Conservation (phyloP, 2,113 vertebrate species). For the Nyctibius bracteatus region DNA sequence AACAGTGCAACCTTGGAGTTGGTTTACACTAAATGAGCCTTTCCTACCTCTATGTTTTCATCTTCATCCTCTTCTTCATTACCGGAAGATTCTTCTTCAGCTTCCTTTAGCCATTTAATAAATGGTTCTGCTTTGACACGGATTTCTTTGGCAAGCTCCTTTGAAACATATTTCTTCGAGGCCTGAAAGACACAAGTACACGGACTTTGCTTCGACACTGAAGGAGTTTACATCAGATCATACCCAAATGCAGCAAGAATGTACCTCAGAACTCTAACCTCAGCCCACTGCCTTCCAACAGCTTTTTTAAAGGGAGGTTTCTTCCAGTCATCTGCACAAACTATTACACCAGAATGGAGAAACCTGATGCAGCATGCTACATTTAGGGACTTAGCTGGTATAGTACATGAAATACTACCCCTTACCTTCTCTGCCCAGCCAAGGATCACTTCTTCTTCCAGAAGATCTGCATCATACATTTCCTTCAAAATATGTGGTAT, state of each 20-base stretch:
- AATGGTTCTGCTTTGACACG: slow-evolving; percentile 94
- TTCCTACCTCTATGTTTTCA: slow-evolving; percentile 89
- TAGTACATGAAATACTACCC: accelerated
- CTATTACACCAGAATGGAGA: accelerated
- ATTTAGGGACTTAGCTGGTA: not conserved
- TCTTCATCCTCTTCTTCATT: slow-evolving; percentile 88
- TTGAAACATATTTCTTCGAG: slow-evolving; percentile 97
- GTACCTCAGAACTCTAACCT: not conserved
- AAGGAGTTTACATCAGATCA: not conserved
- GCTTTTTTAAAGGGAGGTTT: not conserved
- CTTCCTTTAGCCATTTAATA: slow-evolving; percentile 97
- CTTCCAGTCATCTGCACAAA: not conserved
- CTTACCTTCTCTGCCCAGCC: slow-evolving; percentile 95
- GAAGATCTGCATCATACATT: slow-evolving; percentile 93
- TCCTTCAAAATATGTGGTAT: slow-evolving; percentile 95
- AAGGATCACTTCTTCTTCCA: slow-evolving; percentile 95
- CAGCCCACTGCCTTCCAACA: not conserved
- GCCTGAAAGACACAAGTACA: slow-evolving; percentile 69
- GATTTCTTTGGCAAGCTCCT: slow-evolving; percentile 99
- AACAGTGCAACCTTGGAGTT: accelerated
- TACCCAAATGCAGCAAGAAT: not conserved
- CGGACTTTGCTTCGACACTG: accelerated
- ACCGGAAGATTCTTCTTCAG: slow-evolving; percentile 94
- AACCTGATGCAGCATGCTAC: accelerated
- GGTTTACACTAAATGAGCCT: accelerated